These are phyloP conservation scores for Mus pahari DNA, from an alignment of 2,113 vertebrate genomes.

Conservation along the genomic window DNA sequence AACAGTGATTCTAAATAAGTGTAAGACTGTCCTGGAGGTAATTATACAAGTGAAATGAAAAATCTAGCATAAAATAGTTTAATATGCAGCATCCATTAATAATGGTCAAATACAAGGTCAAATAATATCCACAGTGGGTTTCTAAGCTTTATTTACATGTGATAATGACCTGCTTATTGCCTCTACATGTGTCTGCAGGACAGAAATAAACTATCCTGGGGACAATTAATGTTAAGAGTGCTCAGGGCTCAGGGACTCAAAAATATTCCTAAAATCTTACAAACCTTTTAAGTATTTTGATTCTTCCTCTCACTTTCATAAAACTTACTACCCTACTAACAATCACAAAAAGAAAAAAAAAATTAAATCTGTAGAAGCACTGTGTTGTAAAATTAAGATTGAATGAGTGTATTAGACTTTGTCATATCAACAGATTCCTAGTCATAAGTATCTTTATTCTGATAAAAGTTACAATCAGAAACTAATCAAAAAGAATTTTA, in stretches of 20 bases:
- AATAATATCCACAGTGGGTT: constrained; percentile 71
- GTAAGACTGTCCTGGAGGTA: constrained; percentile 3
- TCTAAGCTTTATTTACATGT: constrained; percentile 63
- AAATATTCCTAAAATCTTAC: constrained; percentile 18
- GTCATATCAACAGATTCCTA: constrained; percentile 28
- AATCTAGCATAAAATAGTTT: constrained; percentile 16
- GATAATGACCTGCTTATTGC: constrained; percentile 70
- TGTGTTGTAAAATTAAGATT: constrained; percentile 47
- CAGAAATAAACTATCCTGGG: constrained; percentile 55
- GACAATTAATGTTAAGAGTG: not conserved
- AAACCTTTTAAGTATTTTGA: constrained; percentile 23
- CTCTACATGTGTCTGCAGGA: not conserved
- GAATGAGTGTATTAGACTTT: not conserved
- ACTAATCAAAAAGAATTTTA: not conserved
- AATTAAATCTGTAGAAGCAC: not conserved
- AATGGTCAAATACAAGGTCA: constrained; percentile 74
- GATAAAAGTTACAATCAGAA: not conserved
- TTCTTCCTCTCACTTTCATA: constrained; percentile 31
- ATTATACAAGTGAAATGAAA: constrained; percentile 74
- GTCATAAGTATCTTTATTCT: constrained; percentile 38
- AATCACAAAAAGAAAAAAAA: constrained; percentile 34
- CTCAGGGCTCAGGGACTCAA: constrained; percentile 30
- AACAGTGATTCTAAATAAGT: constrained; percentile 55
- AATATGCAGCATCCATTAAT: constrained; percentile 68
- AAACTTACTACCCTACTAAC: not conserved